These are phyloP conservation scores for Phania funesta DNA, from an alignment of 2,888 invertebrate species.

Conservation along the genomic window DNA sequence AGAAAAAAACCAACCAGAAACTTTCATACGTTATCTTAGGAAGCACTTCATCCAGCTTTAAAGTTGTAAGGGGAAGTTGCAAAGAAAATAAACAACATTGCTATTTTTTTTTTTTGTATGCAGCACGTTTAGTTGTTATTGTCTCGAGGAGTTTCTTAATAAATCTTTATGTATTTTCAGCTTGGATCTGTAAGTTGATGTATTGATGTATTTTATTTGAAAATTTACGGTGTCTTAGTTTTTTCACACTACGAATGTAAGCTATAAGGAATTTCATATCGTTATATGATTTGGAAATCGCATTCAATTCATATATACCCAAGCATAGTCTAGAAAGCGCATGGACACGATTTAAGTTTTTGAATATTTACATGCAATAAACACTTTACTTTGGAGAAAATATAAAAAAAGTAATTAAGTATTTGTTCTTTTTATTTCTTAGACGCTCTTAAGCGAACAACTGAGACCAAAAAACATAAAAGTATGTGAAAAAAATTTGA, in stretches of 20 bases:
- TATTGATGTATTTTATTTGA: not conserved
- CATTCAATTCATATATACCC: conserved; percentile 4
- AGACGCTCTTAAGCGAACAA: conserved; percentile 10
- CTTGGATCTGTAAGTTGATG: not conserved
- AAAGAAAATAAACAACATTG: no score
- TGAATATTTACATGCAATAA: conserved; percentile 4
- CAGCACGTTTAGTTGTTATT: no score
- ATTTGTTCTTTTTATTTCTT: no score
- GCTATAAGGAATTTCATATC: not conserved
- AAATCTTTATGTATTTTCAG: no score
- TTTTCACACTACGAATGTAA: not conserved
- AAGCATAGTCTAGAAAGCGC: not conserved
- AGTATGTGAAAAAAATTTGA: not conserved
- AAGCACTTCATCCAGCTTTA: no score
- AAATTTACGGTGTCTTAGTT: not conserved
- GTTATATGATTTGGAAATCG: not conserved
- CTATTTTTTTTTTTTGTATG: no score
- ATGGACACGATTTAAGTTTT: not conserved
- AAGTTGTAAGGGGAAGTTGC: no score
- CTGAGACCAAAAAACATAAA: not conserved
- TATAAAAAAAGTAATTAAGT: conserved; percentile 49
- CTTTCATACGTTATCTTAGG: no score
- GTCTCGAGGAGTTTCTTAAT: no score
- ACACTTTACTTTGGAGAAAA: conserved; percentile 33
- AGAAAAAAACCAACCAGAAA: no score